Conservation (phyloP, 2,113 vertebrate species). For the Stigmatopora argus region DNA sequence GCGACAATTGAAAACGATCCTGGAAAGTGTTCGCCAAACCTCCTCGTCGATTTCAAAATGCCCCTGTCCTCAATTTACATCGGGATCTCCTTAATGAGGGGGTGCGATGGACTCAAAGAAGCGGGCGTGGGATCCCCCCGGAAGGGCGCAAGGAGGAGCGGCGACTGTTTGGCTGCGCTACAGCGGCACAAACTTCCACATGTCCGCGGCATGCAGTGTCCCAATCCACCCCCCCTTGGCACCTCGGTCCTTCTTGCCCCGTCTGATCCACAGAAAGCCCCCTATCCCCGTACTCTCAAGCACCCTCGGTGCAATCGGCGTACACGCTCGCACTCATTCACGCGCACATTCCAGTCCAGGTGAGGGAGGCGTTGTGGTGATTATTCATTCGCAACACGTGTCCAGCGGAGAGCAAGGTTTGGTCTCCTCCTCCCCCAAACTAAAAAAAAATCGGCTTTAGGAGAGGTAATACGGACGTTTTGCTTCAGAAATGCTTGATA, state of each 20-base stretch:
- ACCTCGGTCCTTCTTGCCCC: neutral
- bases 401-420: constrained; percentile 34
- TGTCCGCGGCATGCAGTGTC: constrained; percentile 63
- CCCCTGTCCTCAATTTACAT: constrained; percentile 43
- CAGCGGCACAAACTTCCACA: constrained; percentile 69
- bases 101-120: constrained; percentile 13
- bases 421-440: neutral
- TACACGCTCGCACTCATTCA: neutral
- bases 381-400: constrained; percentile 66
- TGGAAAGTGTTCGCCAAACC: constrained; percentile 41
- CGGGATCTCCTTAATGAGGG: constrained; percentile 26
- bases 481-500: constrained; percentile 38
- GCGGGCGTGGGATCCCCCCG: constrained; percentile 29
- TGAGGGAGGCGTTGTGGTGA: constrained; percentile 44
- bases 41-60: constrained; percentile 19
- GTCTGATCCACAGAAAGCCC: constrained; percentile 13
- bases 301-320: constrained; percentile 18
- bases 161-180: constrained; percentile 59
- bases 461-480: constrained; percentile 38
- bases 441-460: constrained; percentile 28
- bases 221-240: constrained; percentile 30
- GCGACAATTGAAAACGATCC: constrained; percentile 36
- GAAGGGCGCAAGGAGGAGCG: constrained; percentile 34
- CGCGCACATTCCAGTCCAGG: constrained; percentile 38
- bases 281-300: constrained; percentile 14